Conservation (phyloP, 2,888 invertebrate species). For the Polydesmus complanatus region DNA sequence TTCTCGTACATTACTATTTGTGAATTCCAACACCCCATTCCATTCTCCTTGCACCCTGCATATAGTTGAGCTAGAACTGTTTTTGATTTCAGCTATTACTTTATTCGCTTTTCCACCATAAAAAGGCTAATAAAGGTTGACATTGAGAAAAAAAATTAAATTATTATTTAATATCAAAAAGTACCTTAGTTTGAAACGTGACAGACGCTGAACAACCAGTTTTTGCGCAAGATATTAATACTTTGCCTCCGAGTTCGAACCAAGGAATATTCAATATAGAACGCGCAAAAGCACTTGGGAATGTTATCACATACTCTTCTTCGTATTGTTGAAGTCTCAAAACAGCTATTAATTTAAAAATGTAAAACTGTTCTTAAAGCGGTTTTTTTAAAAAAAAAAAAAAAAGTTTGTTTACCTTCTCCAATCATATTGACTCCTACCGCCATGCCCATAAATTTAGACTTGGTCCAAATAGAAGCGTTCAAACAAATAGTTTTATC, state of each 20-base stretch:
- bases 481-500: slow-evolving; percentile 34
- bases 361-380: not conserved
- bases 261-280: slow-evolving; percentile 39
- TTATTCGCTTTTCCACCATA: slow-evolving; percentile 39
- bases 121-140: slow-evolving; percentile 34
- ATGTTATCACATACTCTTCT: slow-evolving; percentile 35
- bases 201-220: slow-evolving; percentile 33
- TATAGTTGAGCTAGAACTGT: slow-evolving; percentile 27
- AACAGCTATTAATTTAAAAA: slow-evolving; percentile 23
- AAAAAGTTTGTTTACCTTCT: slow-evolving; percentile 26
- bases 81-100: slow-evolving; percentile 36
- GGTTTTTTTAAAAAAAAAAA: not conserved
- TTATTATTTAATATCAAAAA: not conserved
- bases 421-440: slow-evolving; percentile 37
- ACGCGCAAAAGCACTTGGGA: slow-evolving; percentile 38
- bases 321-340: slow-evolving; percentile 27
- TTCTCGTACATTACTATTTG: slow-evolving; percentile 33
- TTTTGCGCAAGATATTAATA: slow-evolving; percentile 32
- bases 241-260: slow-evolving; percentile 38
- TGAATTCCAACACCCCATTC: slow-evolving; percentile 35
- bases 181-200: slow-evolving; percentile 38
- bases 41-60: slow-evolving; percentile 38
- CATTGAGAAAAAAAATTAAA: not conserved
- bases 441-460: slow-evolving; percentile 40
- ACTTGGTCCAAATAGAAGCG: slow-evolving; percentile 37